Base-by-base conservation (phyloP, 2,888 invertebrate species). In the Arge pagana region DNA sequence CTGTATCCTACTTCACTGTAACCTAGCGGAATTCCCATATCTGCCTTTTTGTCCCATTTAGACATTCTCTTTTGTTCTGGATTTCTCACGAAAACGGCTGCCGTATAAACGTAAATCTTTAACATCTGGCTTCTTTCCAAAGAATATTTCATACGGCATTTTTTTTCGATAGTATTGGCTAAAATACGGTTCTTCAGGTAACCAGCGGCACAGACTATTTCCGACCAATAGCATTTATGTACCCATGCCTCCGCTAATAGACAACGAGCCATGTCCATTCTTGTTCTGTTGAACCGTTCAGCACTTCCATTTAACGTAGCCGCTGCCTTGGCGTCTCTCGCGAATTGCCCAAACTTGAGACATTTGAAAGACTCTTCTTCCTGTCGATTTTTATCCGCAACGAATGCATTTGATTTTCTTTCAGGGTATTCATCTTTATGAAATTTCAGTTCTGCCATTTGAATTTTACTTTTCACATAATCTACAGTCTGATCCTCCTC, bases 401-500 rank as follows among this genome's bases (percentile, higher is more conserved):
- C 10, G 33, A 59, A 60, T 8, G 31, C 59, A 43, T 57, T 61
- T 15, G 55, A 55, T 39, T 24, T 19, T 42, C 31, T 40, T 43
- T 43, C 43, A 19, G 8, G 19, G 37, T 21, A 19, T n/a, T 18
- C 19, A 21, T 39, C 21, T 8, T 52, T 56, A 35, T 51, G 30
- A 40, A 52, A 51, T 55, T 58, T 57, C 31, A 55, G 36, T 24
- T 54, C 48, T 8, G 18, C 35, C 53, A 61, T 48, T 42, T 53
- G 42, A 15, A 66, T 61, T 58, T 69, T 67, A 21, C 18, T 58
- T 57, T 62, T 65, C 7, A 69, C 33, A 52, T 62, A 68, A 4
- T 63, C 64, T 2, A 53, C 56, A 7, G 62, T 67, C 53, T 58
- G 55, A 16, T 66, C 62, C 15, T 56, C 48, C 43, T 56, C 60